These are phyloP conservation scores for Macropodus opercularis DNA, from an alignment of 2,797 vertebrate species.

Conservation along the genomic window DNA sequence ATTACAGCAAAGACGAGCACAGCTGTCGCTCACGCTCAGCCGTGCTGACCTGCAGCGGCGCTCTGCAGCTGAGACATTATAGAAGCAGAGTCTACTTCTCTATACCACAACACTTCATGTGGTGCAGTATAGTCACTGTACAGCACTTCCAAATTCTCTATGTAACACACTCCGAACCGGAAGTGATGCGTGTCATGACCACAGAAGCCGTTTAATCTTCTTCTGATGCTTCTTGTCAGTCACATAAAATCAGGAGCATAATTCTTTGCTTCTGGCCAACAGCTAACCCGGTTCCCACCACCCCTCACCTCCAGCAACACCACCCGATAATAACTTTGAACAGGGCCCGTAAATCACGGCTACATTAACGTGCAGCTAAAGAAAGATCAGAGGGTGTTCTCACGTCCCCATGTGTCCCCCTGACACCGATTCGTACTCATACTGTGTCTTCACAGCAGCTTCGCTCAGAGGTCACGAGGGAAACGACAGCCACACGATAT, in stretches of 20 bases:
- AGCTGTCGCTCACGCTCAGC: conserved; percentile 32
- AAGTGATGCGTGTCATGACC: conserved; percentile 19
- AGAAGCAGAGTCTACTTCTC: conserved; percentile 15
- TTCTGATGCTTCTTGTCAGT: too few relatives aligned
- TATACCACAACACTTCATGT: conserved; percentile 1
- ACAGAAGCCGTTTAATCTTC: conserved; percentile 13
- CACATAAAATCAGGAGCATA: too few relatives aligned
- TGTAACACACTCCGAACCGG: conserved; percentile 1
- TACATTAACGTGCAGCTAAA: conserved; percentile 35
- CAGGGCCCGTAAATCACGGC: neutral
- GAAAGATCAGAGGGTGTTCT: conserved; percentile 30
- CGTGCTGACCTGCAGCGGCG: conserved; percentile 7
- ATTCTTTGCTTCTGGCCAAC: too few relatives aligned
- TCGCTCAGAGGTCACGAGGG: neutral
- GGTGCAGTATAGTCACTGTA: neutral
- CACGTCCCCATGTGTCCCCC: neutral
- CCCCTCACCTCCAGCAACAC: neutral
- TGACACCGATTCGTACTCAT: neutral
- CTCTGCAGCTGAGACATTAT: conserved; percentile 22
- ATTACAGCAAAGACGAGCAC: conserved; percentile 15
- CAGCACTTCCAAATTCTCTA: conserved; percentile 1
- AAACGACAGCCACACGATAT: conserved; percentile 1
- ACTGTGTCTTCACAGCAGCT: conserved; percentile 1
- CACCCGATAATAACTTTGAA: conserved; percentile 2
- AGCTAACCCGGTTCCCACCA: too few relatives aligned